Base-by-base conservation (phyloP, 1,140 invertebrate genomes). In the Solen grandis region DNA sequence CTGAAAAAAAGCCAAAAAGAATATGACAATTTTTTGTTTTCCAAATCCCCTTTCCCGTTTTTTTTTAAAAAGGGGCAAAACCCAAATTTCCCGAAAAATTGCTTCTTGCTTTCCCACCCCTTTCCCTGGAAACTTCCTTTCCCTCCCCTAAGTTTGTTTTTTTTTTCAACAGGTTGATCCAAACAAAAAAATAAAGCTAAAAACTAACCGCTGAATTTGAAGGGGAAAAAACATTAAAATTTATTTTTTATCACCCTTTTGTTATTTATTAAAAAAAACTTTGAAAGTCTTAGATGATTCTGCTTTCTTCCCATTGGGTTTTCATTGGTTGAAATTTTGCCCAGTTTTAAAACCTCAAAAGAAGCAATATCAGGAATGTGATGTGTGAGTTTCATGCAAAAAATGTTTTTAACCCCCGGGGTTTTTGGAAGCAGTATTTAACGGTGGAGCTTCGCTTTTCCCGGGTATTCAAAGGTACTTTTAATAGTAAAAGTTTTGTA, bases 1-100 rank as follows among this genome's bases (percentile, higher is more conserved):
- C 22, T n/a, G 68, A 70, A 29, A 70, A 13, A 36, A n/a, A n/a
- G n/a, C n/a, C 29, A 5, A 74, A 74, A 74, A n/a, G 62, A 29
- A 27, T 74, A 41, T 27, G 57, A 60, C 16, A 74, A 50, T 31
- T 62, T 36, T 62, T 62, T 33, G 8, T 38, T 46, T 19, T 36
- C 35, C n/a, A n/a, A n/a, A 74, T 62, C 41, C 4, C 57, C 55
- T n/a, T 33, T 60, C 50, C 72, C 27, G 5, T 50, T 74, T 63
- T n/a, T n/a, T n/a, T 74, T 74, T 10, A 74, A 55, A 10, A 74
- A 22, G n/a, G n/a, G 22, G 19, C 27, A 4, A 74, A 33, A 46
- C 46, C 52, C 55, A 62, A 27, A 50, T 74, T 59, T 25, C 52
- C 22, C 60, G 63, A 74, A 19, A 16, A n/a, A 41, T 60, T 38